Evolutionary conservation across 2,888 invertebrate species (phyloP), one percentile per base, ranked within the genome.

Genomic region (Endotricha flammealis): DNA sequence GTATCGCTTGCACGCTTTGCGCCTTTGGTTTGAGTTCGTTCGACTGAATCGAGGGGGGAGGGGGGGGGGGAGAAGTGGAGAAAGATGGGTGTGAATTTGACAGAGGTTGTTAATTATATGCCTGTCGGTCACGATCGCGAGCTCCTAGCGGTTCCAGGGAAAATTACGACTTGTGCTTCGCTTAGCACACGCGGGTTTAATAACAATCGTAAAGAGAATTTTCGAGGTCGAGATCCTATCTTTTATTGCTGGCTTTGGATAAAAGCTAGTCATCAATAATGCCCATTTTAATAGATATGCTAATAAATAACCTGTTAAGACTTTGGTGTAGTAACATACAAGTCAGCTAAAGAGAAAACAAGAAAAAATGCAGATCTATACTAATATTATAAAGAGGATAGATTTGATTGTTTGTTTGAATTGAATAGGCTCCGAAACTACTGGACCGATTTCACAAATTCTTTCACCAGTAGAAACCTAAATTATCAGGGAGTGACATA

Each of bases 81-180:
- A 69, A 48, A 64, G 64, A 77, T 69, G 67, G 72, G 70, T 71
- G 74, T 76, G 79, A 73, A 75, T 79, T 71, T 75, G 80, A 78
- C 77, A 73, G 73, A 57, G 67, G 67, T 60, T 69, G 77, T 79
- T 81, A 82, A 82, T 82, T 79, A 76, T 73, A 70, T 66, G 64
- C 61, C 63, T 64, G 64, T 65, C 65, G 63, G 55, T 62, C 53
- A 55, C 58, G 60, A 70, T 64, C 57, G 59, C 42, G 40, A 45
- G 49, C 50, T 64, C 54, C 59, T 66, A 65, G 68, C 53, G 69
- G 71, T 57, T 50, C 49, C 41, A 53, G 54, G 52, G 57, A 57
- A 70, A 71, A 70, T 75, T 71, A 68, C 65, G 64, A 60, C 51
- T 53, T 63, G 59, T 50, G 64, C 52, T 57, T 62, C 73, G 66